phyloP scores from a whole-genome alignment of 2,888 invertebrate species.

The Mycalesis mineus region DNA sequence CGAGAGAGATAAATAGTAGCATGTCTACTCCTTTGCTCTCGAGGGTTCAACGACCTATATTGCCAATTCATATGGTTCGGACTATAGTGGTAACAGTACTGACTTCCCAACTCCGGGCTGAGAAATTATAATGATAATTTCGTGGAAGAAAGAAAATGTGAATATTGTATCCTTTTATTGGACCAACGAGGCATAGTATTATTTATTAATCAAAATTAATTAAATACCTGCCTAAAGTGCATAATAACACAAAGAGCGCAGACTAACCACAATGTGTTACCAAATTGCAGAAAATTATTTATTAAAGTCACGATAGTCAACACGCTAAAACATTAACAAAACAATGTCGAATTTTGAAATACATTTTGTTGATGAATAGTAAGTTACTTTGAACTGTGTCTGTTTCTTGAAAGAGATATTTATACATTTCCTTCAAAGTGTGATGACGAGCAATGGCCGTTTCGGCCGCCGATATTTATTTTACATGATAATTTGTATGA shows the following conservation, averaged over 20 bases:
- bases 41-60: too few relatives aligned
- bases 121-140: too few relatives aligned
- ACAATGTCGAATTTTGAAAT: neutral
- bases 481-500: neutral
- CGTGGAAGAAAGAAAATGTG: too few relatives aligned
- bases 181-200: too few relatives aligned
- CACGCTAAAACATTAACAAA: neutral
- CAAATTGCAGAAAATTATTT: neutral
- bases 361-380: neutral
- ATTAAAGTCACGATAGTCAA: neutral
- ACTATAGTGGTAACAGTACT: too few relatives aligned
- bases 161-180: too few relatives aligned
- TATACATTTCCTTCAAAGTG: constrained; percentile 19
- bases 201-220: neutral
- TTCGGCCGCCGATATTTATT: neutral
- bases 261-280: neutral
- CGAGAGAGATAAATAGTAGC: too few relatives aligned
- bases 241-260: neutral
- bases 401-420: constrained; percentile 12
- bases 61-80: too few relatives aligned
- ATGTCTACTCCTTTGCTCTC: too few relatives aligned
- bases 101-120: too few relatives aligned
- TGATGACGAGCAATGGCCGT: constrained; percentile 18
- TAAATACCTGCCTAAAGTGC: neutral
- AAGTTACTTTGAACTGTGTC: constrained; percentile 1